These are phyloP conservation scores for Drosophila conformis DNA, from an alignment of 2,888 invertebrate species.

Conservation along the genomic window DNA sequence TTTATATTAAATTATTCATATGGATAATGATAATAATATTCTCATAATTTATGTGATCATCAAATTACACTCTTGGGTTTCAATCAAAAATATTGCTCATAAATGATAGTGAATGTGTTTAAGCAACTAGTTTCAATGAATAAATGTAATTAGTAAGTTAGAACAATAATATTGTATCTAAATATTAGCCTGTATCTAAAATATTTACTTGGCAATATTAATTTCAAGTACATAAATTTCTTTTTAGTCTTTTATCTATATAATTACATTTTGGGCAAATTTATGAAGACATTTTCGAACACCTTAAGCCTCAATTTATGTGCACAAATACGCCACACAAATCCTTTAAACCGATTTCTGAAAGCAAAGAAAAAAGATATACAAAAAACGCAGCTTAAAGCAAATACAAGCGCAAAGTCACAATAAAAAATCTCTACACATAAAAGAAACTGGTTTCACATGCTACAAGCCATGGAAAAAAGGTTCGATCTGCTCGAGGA, in stretches of 20 bases:
- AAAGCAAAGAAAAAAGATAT: slow-evolving; percentile 39
- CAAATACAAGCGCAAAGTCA: slow-evolving; percentile 45
- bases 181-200: not conserved
- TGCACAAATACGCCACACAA: slow-evolving; percentile 56
- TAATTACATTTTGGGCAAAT: slow-evolving; percentile 23
- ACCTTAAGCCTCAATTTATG: slow-evolving; percentile 63
- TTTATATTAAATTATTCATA: slow-evolving; percentile 55
- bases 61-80: slow-evolving; percentile 34
- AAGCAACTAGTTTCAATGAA: not conserved
- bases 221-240: not conserved
- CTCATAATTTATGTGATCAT: slow-evolving; percentile 39
- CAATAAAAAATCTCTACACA: slow-evolving; percentile 75
- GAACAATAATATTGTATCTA: not conserved
- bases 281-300: slow-evolving; percentile 67
- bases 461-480: slow-evolving; percentile 46
- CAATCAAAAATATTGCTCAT: not conserved
- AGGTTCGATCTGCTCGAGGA: slow-evolving; percentile 67
- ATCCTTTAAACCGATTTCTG: slow-evolving; percentile 74
- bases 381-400: slow-evolving; percentile 37
- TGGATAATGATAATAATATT: slow-evolving; percentile 33
- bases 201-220: not conserved
- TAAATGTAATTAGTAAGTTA: not conserved
- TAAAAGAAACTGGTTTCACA: slow-evolving; percentile 72
- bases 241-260: not conserved
- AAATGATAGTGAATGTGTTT: not conserved